These are phyloP conservation scores for Tragelaphus strepsiceros DNA, from an alignment of 2,113 vertebrate genomes.

Conservation along the genomic window DNA sequence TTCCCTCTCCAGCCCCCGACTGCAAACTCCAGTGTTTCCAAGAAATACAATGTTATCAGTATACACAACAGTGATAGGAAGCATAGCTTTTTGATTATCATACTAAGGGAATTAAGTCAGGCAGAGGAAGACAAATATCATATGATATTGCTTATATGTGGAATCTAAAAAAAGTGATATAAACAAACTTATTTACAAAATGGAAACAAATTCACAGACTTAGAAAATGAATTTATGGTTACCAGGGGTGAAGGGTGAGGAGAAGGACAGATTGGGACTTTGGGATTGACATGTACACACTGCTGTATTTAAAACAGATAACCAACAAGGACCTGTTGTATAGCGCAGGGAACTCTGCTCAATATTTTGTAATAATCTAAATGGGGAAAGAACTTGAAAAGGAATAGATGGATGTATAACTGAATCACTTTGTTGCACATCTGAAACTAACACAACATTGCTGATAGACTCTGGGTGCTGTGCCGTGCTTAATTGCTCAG, in stretches of 20 bases:
- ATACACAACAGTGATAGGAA: not conserved
- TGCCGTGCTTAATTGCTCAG: not conserved
- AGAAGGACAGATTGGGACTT: not conserved
- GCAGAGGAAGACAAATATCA: not conserved
- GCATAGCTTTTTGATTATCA: not conserved
- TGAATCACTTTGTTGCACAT: rapidly evolving
- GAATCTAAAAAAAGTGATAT: not conserved
- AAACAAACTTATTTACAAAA: not conserved
- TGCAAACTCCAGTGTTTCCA: not conserved
- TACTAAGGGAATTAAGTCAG: not conserved
- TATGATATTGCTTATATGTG: not conserved
- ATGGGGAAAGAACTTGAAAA: not conserved
- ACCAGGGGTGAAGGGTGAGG: not conserved
- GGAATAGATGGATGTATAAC: not conserved
- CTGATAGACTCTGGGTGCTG: not conserved
- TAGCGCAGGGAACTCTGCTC: not conserved
- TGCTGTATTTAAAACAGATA: not conserved
- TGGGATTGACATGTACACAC: not conserved
- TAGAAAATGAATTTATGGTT: not conserved
- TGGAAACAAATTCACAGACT: not conserved
- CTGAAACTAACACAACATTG: not conserved
- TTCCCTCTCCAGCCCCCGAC: no score
- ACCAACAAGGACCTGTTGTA: not conserved
- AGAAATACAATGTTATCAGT: not conserved
- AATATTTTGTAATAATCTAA: not conserved